These are phyloP conservation scores for Drosophila flavopinicola DNA, from an alignment of 2,888 invertebrate genomes.

Conservation along the genomic window DNA sequence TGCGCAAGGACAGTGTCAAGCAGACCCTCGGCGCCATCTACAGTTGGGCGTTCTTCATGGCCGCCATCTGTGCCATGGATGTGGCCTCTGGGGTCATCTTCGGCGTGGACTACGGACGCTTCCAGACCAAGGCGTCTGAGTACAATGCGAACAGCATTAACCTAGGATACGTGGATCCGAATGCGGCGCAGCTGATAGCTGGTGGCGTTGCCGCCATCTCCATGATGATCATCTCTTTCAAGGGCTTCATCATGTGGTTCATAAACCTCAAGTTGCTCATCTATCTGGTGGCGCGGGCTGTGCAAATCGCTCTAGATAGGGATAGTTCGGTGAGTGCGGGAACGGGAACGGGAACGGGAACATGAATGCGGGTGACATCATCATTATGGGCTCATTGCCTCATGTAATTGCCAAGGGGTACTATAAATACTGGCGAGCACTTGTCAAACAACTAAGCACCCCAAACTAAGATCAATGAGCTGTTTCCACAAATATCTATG, in stretches of 20 bases:
- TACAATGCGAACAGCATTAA: conserved; percentile 63
- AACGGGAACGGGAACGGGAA: background rate
- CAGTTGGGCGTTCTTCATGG: conserved; percentile 79
- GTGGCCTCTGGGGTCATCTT: conserved; percentile 82
- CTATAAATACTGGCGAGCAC: conserved; percentile 24
- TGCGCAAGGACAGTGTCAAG: conserved; percentile 70
- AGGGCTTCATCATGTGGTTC: conserved; percentile 85
- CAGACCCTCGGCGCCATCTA: conserved; percentile 67
- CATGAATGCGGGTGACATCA: conserved; percentile 34
- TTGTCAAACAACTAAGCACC: conserved; percentile 26
- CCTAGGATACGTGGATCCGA: conserved; percentile 45
- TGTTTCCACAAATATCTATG: conserved; percentile 35
- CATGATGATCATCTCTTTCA: conserved; percentile 83
- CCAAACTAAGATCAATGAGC: conserved; percentile 50
- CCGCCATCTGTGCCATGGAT: conserved; percentile 81
- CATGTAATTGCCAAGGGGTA: conserved; percentile 27
- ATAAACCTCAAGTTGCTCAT: conserved; percentile 81
- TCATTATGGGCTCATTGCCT: conserved; percentile 1
- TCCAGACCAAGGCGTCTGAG: conserved; percentile 58
- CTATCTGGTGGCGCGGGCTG: conserved; percentile 65
- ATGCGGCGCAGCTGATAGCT: conserved; percentile 72
- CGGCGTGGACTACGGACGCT: conserved; percentile 81
- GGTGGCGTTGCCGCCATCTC: conserved; percentile 80
- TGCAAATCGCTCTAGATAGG: conserved; percentile 64
- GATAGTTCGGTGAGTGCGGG: conserved; percentile 68